Percentiles rank a stretch among this genome's conserved stretches.
Conservation (phyloP, 2,797 vertebrate genomes). For the Leptatherina wallacei region DNA sequence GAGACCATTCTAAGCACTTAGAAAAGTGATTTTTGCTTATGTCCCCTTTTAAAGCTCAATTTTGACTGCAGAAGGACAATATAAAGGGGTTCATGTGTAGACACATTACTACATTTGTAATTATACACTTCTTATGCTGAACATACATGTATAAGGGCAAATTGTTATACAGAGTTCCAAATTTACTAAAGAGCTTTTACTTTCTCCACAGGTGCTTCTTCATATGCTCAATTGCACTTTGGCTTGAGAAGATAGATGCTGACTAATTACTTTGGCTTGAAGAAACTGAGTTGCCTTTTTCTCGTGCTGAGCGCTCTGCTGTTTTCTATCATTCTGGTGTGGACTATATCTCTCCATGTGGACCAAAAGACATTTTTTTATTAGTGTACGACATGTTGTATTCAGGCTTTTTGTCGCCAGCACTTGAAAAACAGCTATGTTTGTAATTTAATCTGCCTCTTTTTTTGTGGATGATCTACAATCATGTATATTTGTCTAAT, state of each 20-base stretch:
- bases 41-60: not conserved
- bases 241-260: conserved; percentile 91
- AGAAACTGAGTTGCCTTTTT: conserved; percentile 87
- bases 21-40: no score
- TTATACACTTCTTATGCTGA: no score
- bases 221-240: conserved; percentile 88
- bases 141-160: no score
- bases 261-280: conserved; percentile 79
- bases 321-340: conserved; percentile 83
- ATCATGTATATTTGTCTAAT: conserved; percentile 95
- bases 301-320: conserved; percentile 85
- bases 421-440: conserved; percentile 85
- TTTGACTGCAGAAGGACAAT: not conserved
- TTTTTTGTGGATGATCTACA: conserved; percentile 83
- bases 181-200: conserved; percentile 5
- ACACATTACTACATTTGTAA: no score
- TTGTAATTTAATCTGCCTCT: conserved; percentile 87
- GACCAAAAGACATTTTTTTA: conserved; percentile 87
- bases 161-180: not conserved
- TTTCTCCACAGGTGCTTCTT: conserved; percentile 84
- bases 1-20: no score
- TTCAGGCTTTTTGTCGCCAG: conserved; percentile 79
- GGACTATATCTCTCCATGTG: conserved; percentile 82
- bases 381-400: conserved; percentile 73
- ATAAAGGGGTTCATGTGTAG: no score